Conservation (phyloP, 2,888 invertebrate genomes). For the Drosophila cognata region DNA sequence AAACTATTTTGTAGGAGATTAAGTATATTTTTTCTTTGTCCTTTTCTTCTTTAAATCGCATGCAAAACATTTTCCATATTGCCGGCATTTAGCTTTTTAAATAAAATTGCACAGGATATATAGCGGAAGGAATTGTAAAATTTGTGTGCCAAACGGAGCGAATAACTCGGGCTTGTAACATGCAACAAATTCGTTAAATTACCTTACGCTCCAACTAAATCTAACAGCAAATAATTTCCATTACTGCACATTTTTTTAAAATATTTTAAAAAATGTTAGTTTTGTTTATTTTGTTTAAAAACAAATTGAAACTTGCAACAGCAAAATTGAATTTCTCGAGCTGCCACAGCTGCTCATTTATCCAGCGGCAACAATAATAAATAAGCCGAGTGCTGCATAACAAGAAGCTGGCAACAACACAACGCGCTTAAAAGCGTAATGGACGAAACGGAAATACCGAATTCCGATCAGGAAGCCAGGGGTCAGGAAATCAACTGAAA, state of each 20-base stretch:
- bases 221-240: constrained; percentile 27
- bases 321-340: constrained; percentile 35
- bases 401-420: constrained; percentile 31
- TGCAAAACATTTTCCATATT: neutral
- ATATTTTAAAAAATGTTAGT: neutral
- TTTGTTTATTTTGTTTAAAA: neutral
- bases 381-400: constrained; percentile 26
- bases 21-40: neutral
- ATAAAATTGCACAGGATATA: neutral
- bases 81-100: neutral
- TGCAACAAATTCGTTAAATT: neutral
- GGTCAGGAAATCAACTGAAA: constrained; percentile 78
- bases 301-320: constrained; percentile 22
- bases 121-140: neutral
- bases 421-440: constrained; percentile 73
- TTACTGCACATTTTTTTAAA: neutral
- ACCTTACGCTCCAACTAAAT: constrained; percentile 11
- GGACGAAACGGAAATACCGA: constrained; percentile 76
- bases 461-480: constrained; percentile 77
- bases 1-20: neutral
- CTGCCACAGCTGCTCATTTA: constrained; percentile 24
- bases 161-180: neutral
- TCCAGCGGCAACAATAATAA: constrained; percentile 46
- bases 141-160: neutral
- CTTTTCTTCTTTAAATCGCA: neutral